Base-by-base conservation (phyloP, 2,888 invertebrate genomes). In the Hemithea aestivaria region DNA sequence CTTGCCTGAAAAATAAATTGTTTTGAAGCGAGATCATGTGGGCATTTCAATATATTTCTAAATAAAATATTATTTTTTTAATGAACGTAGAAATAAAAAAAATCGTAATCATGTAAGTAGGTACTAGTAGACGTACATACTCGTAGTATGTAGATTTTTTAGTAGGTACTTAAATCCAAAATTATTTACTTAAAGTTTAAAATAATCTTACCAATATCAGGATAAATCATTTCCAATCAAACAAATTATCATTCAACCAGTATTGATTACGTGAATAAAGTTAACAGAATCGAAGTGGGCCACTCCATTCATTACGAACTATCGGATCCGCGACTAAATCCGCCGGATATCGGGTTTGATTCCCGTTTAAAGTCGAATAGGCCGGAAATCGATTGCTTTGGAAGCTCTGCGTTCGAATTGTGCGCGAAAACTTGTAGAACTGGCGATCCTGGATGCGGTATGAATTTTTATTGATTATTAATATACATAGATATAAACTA, bases 371-470 rank as follows among this genome's bases (percentile, higher is more conserved):
- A 84, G 83, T 82, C 83, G 83, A 84, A 84, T 82, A 84, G 84
- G 79, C 84, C 83, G 85, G 85, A 85, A 85, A 85, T 85, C 81
- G 84, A 84, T 85, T 79, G 85, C 83, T 83, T 83, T 82, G 67
- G 78, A 74, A 77, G 81, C 81, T 84, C 82, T 85, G 83, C 85
- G 81, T 73, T 73, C 62, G 69, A 76, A 83, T 83, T 81, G 81
- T 79, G 65, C 69, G 64, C 65, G 64, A 66, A 62, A 48, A 45
- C 39, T 20, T 57, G 23, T 11, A 36, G 61, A 56, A 54, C 47
- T 53, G 48, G 39, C 38, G 23, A 20, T 29, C 46, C 61, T 71
- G 58, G 70, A 73, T 57, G 55, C 46, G 66, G 8, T 12, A 9
- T 1, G 9, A n/a, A n/a, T n/a, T n/a, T n/a, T n/a, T n/a, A n/a